phyloP scores from a whole-genome alignment of 1,140 invertebrate species.

The Drosophila orosa region DNA sequence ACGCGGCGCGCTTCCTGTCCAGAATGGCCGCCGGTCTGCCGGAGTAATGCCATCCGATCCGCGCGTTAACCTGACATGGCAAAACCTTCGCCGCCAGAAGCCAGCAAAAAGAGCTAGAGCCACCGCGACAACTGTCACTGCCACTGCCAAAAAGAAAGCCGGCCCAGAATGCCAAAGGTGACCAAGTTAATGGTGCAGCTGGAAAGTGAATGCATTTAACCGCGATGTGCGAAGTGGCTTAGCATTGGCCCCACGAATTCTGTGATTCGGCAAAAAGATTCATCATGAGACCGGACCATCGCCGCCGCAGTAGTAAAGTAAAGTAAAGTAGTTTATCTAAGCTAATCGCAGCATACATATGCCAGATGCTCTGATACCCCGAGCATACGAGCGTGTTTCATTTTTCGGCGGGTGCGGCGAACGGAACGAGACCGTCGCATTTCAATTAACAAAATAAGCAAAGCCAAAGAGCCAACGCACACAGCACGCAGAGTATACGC shows the following conservation, averaged over 20 bases:
- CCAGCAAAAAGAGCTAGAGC: constrained; percentile 25
- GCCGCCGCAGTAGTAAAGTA: constrained; percentile 6
- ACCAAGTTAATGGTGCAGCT: constrained; percentile 48
- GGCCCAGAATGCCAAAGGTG: constrained; percentile 48
- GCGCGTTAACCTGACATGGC: constrained; percentile 44
- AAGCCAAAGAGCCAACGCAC: constrained; percentile 41
- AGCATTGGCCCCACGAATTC: constrained; percentile 42
- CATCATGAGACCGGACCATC: constrained; percentile 29
- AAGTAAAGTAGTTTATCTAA: constrained; percentile 28
- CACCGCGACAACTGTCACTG: constrained; percentile 8
- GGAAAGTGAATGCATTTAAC: constrained; percentile 39
- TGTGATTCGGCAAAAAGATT: constrained; percentile 46
- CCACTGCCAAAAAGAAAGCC: constrained; percentile 41
- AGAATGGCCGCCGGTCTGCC: constrained; percentile 9
- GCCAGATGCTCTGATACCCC: constrained; percentile 18
- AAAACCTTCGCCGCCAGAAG: constrained; percentile 45
- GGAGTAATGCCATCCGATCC: constrained; percentile 22
- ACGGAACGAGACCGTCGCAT: constrained; percentile 57
- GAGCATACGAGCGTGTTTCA: constrained; percentile 7
- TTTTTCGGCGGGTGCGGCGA: constrained; percentile 45
- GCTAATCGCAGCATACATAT: constrained; percentile 38
- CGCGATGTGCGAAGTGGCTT: constrained; percentile 35
- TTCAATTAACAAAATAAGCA: constrained; percentile 80
- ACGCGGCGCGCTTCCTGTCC: constrained; percentile 5
- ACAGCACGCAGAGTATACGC: constrained; percentile 12